Conservation (phyloP, 2,888 invertebrate species). For the Arrhopalites spinosus region DNA sequence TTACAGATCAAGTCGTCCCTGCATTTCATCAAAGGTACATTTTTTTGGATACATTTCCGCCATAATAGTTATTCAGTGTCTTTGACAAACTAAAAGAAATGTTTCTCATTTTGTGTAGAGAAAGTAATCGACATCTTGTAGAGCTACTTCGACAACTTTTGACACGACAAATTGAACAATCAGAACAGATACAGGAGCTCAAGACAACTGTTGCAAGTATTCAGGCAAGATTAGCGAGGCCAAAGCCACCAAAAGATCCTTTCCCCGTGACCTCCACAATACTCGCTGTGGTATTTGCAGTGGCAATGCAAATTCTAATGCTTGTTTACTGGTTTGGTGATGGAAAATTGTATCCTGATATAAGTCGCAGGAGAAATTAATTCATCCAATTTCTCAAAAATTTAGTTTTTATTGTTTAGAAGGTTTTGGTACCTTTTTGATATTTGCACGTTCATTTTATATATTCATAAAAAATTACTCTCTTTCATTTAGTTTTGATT, state of each 20-base stretch:
- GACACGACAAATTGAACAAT: conserved; percentile 56
- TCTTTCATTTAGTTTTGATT: background rate
- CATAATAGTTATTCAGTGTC: background rate
- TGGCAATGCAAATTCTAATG: conserved; percentile 53
- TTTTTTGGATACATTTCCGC: background rate
- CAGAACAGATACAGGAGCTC: conserved; percentile 56
- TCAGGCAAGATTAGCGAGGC: conserved; percentile 50
- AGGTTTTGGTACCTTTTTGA: background rate
- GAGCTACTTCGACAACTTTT: conserved; percentile 55
- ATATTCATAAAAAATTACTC: background rate
- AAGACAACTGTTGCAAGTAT: conserved; percentile 53
- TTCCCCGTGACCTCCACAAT: conserved; percentile 55
- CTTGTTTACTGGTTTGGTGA: conserved; percentile 55
- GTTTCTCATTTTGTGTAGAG: conserved; percentile 39
- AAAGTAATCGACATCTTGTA: conserved; percentile 55
- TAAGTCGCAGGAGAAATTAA: conserved; percentile 29
- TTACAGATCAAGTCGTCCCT: conserved; percentile 54
- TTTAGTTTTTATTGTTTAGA: background rate
- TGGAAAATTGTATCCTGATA: conserved; percentile 54
- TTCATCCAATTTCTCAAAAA: background rate
- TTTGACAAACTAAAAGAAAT: background rate
- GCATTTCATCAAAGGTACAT: conserved; percentile 53
- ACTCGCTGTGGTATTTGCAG: conserved; percentile 55
- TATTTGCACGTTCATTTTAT: background rate
- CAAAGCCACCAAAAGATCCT: conserved; percentile 54